Percentiles rank a stretch among this genome's conserved stretches.
Evolutionary conservation across 2,888 invertebrate genomes (phyloP).

Genomic region (Pammene aurita): DNA sequence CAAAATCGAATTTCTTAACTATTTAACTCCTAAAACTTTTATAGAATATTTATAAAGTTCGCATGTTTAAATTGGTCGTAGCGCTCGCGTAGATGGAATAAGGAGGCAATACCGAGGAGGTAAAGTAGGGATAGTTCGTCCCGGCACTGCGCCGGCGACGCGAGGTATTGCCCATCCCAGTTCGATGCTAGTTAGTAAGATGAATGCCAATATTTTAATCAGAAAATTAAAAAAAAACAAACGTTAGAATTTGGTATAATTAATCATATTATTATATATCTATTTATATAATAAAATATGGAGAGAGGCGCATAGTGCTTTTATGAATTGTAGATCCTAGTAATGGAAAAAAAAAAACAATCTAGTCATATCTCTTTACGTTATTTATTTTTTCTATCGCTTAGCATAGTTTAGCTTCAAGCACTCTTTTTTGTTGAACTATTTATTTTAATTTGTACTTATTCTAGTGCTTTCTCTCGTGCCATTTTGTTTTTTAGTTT

Average conservation of each 20-base stretch:
- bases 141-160: slow-evolving; percentile 50
- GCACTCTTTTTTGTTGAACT: slow-evolving; percentile 66
- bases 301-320: slow-evolving; percentile 83
- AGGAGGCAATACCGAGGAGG: slow-evolving; percentile 53
- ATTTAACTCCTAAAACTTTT: slow-evolving; percentile 72
- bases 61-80: slow-evolving; percentile 64
- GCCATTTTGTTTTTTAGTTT: slow-evolving; percentile 39
- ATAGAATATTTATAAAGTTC: slow-evolving; percentile 74
- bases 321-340: slow-evolving; percentile 80
- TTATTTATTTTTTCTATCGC: slow-evolving; percentile 78
- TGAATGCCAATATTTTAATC: slow-evolving; percentile 82
- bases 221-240: slow-evolving; percentile 67
- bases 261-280: slow-evolving; percentile 77
- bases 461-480: slow-evolving; percentile 44
- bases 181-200: slow-evolving; percentile 75
- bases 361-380: slow-evolving; percentile 82
- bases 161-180: slow-evolving; percentile 53
- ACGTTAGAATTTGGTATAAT: slow-evolving; percentile 77
- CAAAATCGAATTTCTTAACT: slow-evolving; percentile 75
- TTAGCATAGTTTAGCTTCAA: slow-evolving; percentile 84
- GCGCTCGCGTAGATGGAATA: slow-evolving; percentile 64
- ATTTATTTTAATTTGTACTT: slow-evolving; percentile 53
- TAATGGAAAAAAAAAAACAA: slow-evolving; percentile 72
- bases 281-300: slow-evolving; percentile 82
- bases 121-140: slow-evolving; percentile 55